A percentile compares a stretch with the other conserved stretches of the same genome.
Evolutionary conservation across 2,888 invertebrate species (phyloP).

Genomic region (Thalpophila matura): DNA sequence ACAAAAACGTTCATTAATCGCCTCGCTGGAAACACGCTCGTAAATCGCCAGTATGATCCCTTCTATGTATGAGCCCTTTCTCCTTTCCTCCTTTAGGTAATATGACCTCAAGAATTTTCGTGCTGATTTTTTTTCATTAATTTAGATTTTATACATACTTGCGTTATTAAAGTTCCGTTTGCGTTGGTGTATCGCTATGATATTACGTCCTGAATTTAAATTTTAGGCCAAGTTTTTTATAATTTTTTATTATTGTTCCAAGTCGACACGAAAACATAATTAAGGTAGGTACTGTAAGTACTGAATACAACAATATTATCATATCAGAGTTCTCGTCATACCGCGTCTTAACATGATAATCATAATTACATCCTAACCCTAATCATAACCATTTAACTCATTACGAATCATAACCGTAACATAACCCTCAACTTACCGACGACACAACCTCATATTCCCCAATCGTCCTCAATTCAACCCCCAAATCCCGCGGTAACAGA

Average conservation of each 20-base stretch:
- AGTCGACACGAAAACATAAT: too few species aligned
- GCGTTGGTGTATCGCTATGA: background rate
- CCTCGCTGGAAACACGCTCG: too few species aligned
- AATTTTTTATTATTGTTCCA: too few species aligned
- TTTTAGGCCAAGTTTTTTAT: too few species aligned
- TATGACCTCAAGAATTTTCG: constrained; percentile 3
- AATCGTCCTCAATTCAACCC: constrained; percentile 17
- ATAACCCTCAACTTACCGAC: constrained; percentile 25
- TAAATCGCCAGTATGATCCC: too few species aligned
- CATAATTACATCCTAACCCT: constrained; percentile 6
- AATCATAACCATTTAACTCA: background rate
- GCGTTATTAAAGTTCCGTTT: background rate
- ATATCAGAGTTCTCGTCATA: background rate
- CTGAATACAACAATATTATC: background rate
- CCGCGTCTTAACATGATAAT: background rate
- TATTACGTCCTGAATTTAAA: too few species aligned
- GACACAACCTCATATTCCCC: constrained; percentile 22
- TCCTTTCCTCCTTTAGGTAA: background rate
- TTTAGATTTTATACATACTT: background rate
- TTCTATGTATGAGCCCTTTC: too few species aligned
- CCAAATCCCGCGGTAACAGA: constrained; percentile 32
- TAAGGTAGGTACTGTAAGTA: too few species aligned
- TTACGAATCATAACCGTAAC: background rate
- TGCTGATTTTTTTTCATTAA: constrained; percentile 18
- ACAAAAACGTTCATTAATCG: too few species aligned